Evolutionary conservation across 1,140 invertebrate genomes (phyloP).

Genomic region (Apis mellifera): DNA sequence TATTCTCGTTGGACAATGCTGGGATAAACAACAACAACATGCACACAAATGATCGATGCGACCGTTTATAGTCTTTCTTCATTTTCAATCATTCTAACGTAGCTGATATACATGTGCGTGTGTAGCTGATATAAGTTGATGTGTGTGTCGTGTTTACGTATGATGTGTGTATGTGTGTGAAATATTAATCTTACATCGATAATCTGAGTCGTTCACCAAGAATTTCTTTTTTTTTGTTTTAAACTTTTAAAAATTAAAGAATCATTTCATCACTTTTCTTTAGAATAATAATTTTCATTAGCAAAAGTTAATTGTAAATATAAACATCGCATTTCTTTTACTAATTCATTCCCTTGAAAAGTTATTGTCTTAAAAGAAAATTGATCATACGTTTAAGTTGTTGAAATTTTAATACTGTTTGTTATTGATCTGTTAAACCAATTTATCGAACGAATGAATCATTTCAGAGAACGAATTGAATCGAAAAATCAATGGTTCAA

Average conservation of each 20-base stretch:
- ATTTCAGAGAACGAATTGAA: not conserved
- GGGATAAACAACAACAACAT: slow-evolving; percentile 1
- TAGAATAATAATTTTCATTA: too few species aligned
- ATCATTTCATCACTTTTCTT: too few species aligned
- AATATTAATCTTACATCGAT: slow-evolving; percentile 23
- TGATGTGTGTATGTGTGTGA: slow-evolving; percentile 13
- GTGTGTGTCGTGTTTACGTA: not conserved
- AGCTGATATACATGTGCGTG: not conserved
- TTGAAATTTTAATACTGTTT: not conserved
- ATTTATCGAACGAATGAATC: not conserved
- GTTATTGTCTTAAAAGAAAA: too few species aligned
- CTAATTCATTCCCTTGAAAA: too few species aligned
- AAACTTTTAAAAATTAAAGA: too few species aligned
- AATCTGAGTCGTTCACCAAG: too few species aligned
- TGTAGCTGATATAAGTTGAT: not conserved
- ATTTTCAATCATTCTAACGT: not conserved
- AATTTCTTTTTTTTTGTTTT: too few species aligned
- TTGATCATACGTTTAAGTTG: not conserved
- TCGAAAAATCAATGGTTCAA: not conserved
- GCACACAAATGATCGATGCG: slow-evolving; percentile 32
- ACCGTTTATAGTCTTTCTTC: not conserved
- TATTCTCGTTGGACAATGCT: slow-evolving; percentile 1
- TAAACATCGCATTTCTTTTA: too few species aligned
- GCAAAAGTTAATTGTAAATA: too few species aligned
- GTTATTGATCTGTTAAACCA: too few species aligned